A percentile compares a stretch with the other conserved stretches of the same genome.
Conservation (phyloP, 2,888 invertebrate species). For the Spicauda simplicius region DNA sequence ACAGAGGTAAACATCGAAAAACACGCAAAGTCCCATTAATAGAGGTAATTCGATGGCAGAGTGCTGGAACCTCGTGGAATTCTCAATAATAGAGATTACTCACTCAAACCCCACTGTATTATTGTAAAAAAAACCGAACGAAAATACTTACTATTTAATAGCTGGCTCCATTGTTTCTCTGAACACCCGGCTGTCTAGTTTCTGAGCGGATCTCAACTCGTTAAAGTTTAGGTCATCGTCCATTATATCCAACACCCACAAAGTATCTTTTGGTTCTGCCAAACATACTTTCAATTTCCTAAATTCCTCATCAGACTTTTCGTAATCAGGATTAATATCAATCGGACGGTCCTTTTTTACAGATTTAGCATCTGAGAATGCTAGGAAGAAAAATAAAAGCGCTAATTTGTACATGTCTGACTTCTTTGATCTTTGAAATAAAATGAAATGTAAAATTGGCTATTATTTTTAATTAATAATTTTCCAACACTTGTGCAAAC, state of each 20-base stretch:
- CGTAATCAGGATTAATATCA: not conserved
- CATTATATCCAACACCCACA: conserved; percentile 59
- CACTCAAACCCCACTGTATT: no score
- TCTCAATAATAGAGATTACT: no score
- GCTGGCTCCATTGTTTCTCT: conserved; percentile 36
- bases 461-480: conserved; percentile 26
- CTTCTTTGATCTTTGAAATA: not conserved
- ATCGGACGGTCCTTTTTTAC: conserved; percentile 12
- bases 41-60: no score
- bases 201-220: conserved; percentile 47
- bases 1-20: no score
- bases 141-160: conserved; percentile 39
- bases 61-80: no score
- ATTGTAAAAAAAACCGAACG: not conserved
- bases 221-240: conserved; percentile 47
- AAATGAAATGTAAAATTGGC: conserved; percentile 11
- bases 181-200: conserved; percentile 34
- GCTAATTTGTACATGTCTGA: conserved; percentile 45
- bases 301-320: not conserved
- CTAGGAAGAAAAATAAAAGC: conserved; percentile 34
- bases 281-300: conserved; percentile 10
- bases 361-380: conserved; percentile 27
- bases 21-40: no score
- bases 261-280: conserved; percentile 35
- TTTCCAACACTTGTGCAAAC: conserved; percentile 24